A percentile compares a stretch with the other conserved stretches of the same genome.
Conservation (phyloP, 2,113 vertebrate species). For the Syngnathoides biaculeatus region DNA sequence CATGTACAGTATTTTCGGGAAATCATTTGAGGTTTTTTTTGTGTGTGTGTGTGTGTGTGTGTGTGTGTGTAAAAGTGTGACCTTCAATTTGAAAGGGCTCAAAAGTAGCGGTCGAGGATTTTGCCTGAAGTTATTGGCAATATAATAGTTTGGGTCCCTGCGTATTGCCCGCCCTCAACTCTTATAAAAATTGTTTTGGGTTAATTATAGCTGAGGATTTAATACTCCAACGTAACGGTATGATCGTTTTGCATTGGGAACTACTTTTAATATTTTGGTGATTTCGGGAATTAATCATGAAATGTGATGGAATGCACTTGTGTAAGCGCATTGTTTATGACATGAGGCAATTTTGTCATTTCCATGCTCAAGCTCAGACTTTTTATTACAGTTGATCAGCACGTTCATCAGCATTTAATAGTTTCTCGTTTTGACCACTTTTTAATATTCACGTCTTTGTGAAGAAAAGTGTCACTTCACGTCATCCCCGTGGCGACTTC, state of each 20-base stretch:
- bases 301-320: too few relatives aligned
- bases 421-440: too few relatives aligned
- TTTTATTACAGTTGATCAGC: too few relatives aligned
- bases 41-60: too few relatives aligned
- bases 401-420: too few relatives aligned
- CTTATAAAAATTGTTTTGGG: not conserved
- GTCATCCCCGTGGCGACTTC: too few relatives aligned
- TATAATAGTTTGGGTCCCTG: not conserved
- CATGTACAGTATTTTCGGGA: not conserved
- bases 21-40: not conserved
- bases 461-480: too few relatives aligned
- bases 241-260: not conserved
- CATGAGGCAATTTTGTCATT: too few relatives aligned
- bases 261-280: not conserved
- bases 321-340: too few relatives aligned
- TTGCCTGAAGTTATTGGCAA: not conserved
- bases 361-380: too few relatives aligned
- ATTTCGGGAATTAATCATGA: not conserved
- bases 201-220: not conserved
- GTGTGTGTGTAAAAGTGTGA: slow-evolving; percentile 27
- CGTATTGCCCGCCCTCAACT: not conserved
- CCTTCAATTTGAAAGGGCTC: slow-evolving; percentile 36
- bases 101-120: slow-evolving; percentile 2
- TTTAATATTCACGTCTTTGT: too few relatives aligned
- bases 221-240: not conserved